Evolutionary conservation across 2,797 vertebrate genomes (phyloP), one percentile per base, ranked within the genome.

Genomic region (Phalloptychus januarius): DNA sequence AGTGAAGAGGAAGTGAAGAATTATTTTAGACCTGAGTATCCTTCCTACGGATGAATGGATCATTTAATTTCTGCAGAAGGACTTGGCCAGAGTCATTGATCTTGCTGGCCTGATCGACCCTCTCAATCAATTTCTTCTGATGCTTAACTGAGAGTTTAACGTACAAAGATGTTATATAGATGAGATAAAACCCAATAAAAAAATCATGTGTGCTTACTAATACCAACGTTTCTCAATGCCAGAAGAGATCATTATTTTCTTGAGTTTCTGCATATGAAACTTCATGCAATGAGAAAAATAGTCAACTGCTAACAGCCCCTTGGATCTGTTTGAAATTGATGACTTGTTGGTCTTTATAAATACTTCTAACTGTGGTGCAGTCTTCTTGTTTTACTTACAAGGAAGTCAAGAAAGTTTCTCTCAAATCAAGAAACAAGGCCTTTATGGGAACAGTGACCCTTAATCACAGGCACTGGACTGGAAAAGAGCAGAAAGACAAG

Each of bases 101-200:
- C 63, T 25, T 67, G 36, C 20, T 67, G 63, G 63, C 11, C 63
- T 67, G 63, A 67, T 67, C 36, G 20, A 67, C 25, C 20, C 38
- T 67, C 63, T 67, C 25, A 67, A 25, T 67, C 36, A 67, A 67
- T 67, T 67, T 67, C 20, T 38, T 67, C 63, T 67, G 11, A 67
- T 67, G 63, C 23, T 40, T 38, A 67, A 40, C 20, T 13, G 36
- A 67, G 63, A 40, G 36, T 10, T 40, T 67, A 23, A 67, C 20
- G 20, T 25, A 6, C 38, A 67, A 40, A 12, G 63, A 67, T 38
- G 33, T 38, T 67, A 67, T 67, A 38, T 23, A 67, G 25, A 67
- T 16, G 28, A 38, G 33, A 65, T 18, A 7, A 38, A 1, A 3
- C 8, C 18, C 8, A 40, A 23, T 0, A 25, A 5, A 65, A 11